Percentiles rank a stretch among this genome's conserved stretches.
Evolutionary conservation across 1,140 invertebrate genomes (phyloP).

Genomic region (Hypothenemus hampei): DNA sequence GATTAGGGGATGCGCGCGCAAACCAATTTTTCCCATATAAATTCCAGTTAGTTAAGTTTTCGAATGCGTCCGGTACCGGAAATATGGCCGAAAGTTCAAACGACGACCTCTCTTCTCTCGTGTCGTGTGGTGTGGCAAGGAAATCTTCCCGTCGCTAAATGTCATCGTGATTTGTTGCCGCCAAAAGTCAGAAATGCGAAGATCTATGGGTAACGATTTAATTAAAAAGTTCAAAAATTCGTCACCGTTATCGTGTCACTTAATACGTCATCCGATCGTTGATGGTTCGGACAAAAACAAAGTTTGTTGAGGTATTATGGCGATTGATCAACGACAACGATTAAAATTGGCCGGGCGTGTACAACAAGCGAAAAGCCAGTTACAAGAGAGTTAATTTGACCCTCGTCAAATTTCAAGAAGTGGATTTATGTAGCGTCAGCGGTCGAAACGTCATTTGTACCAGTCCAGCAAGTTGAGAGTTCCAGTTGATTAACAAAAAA

Average conservation of each 20-base stretch:
- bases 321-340: conserved; percentile 5
- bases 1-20: too few species aligned
- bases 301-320: background rate
- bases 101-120: conserved; percentile 1
- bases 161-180: conserved; percentile 19
- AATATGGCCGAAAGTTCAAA: conserved; percentile 13
- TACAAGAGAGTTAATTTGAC: conserved; percentile 7
- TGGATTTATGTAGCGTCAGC: conserved; percentile 4
- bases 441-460: conserved; percentile 9
- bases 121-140: conserved; percentile 2
- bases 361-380: too few species aligned
- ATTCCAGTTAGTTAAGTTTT: too few species aligned
- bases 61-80: too few species aligned
- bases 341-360: background rate
- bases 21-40: too few species aligned
- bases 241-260: too few species aligned
- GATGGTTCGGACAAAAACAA: too few species aligned
- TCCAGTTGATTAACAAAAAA: too few species aligned
- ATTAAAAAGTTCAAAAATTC: too few species aligned
- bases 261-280: too few species aligned
- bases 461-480: too few species aligned
- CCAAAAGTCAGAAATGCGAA: conserved; percentile 10
- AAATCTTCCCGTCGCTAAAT: conserved; percentile 6
- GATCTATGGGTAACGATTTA: too few species aligned
- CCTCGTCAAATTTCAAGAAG: conserved; percentile 10